phyloP scores from a whole-genome alignment of 2,888 invertebrate species.

The Cheilosia variabilis region DNA sequence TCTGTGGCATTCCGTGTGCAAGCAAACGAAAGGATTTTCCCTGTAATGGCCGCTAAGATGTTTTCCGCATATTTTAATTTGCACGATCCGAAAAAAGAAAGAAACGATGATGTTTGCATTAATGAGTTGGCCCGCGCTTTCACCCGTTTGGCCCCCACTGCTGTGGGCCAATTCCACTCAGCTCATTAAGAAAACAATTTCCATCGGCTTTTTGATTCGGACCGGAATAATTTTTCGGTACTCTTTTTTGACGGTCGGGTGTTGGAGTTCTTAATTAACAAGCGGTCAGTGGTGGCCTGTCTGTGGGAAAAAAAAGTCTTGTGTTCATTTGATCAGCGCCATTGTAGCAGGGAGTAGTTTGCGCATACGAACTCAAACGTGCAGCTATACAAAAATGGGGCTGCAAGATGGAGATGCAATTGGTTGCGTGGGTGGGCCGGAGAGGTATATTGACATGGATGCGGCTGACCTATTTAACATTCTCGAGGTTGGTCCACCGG shows the following conservation, averaged over 20 bases:
- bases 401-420: neutral
- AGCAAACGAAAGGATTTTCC: constrained; percentile 50
- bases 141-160: neutral
- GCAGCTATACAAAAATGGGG: neutral
- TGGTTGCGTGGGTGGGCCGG: too few species aligned
- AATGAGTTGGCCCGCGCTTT: constrained; percentile 61
- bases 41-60: constrained; percentile 64
- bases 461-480: too few species aligned
- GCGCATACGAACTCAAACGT: constrained; percentile 66
- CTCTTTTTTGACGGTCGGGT: constrained; percentile 41
- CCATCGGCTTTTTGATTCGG: constrained; percentile 73
- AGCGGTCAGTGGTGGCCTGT: constrained; percentile 39
- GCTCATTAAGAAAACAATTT: constrained; percentile 77
- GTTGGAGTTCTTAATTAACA: constrained; percentile 73
- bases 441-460: too few species aligned
- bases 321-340: constrained; percentile 60
- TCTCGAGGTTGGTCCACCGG: too few species aligned
- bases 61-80: constrained; percentile 71
- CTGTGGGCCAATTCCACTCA: constrained; percentile 61
- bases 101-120: constrained; percentile 63
- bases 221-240: constrained; percentile 44
- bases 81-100: constrained; percentile 41
- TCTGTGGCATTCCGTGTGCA: constrained; percentile 38
- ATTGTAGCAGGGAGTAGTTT: constrained; percentile 32
- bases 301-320: constrained; percentile 28